A percentile compares a stretch with the other conserved stretches of the same genome.
Evolutionary conservation across 2,797 vertebrate species (phyloP).

Genomic region (Nasua narica): DNA sequence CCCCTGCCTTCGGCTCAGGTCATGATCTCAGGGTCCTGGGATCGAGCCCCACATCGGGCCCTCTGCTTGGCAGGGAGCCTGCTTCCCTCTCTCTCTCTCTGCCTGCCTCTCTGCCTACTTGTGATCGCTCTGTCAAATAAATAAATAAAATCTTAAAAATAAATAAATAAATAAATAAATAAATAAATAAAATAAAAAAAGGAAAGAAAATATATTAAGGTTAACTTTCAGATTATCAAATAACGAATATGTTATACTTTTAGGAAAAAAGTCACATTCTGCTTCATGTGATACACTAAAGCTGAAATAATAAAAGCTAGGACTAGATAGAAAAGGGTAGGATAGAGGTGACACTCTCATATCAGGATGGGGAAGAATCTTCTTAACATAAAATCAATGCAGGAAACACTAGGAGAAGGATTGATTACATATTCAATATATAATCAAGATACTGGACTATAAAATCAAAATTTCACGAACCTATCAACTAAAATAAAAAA

Average conservation of each 20-base stretch:
- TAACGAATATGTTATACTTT: background rate
- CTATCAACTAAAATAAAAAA: conserved; percentile 27
- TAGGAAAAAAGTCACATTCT: background rate
- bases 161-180: no score
- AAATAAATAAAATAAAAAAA: no score
- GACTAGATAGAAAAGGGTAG: background rate
- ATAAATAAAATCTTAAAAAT: no score
- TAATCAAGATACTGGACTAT: background rate
- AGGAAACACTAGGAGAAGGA: background rate
- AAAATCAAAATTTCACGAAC: background rate
- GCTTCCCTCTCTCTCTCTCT: no score
- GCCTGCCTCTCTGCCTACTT: no score
- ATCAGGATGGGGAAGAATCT: background rate
- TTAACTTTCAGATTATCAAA: conserved; percentile 31
- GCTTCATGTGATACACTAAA: background rate
- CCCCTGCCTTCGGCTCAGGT: no score
- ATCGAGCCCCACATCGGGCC: no score
- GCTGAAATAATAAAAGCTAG: conserved; percentile 16
- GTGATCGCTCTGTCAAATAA: no score
- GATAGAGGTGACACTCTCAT: background rate
- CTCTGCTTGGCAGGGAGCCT: no score
- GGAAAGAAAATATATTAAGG: background rate
- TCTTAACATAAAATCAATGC: background rate
- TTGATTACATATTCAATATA: background rate
- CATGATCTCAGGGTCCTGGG: no score